Evolutionary conservation across 2,888 invertebrate genomes (phyloP).

Genomic region (Trichacis sp.): DNA sequence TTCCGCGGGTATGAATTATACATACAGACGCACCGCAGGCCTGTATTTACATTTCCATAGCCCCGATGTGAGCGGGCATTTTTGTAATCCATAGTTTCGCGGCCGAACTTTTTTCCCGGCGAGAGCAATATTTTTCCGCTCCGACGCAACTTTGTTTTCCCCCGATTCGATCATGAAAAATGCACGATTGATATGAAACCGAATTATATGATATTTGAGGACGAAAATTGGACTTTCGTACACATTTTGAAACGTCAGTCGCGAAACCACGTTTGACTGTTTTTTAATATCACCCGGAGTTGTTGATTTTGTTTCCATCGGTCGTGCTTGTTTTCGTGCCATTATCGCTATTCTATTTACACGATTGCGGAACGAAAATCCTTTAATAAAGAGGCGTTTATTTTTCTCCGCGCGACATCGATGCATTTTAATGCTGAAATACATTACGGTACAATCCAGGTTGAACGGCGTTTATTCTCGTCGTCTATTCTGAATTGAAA

Average conservation of each 20-base stretch:
- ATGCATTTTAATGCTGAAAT: not conserved
- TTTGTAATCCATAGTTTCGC: conserved; percentile 20
- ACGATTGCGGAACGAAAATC: not conserved
- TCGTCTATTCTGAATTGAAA: conserved; percentile 2
- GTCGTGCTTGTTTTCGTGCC: too few species aligned
- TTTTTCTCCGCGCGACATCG: not conserved
- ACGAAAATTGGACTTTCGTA: too few species aligned
- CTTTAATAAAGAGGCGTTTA: conserved; percentile 1
- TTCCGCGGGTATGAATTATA: conserved; percentile 28
- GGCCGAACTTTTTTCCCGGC: conserved; percentile 13
- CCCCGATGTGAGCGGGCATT: conserved; percentile 5
- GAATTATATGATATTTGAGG: too few species aligned
- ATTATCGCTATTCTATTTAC: not conserved
- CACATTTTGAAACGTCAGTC: too few species aligned
- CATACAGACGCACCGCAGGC: conserved; percentile 12
- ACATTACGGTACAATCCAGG: conserved; percentile 1
- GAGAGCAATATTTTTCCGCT: conserved; percentile 16
- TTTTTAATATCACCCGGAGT: too few species aligned
- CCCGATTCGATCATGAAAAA: conserved; percentile 1
- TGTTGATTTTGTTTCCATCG: too few species aligned
- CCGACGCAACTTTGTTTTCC: conserved; percentile 6
- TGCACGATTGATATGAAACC: not conserved
- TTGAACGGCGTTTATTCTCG: not conserved
- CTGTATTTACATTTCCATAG: conserved; percentile 28
- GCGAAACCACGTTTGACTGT: too few species aligned